Percentiles rank a stretch among this genome's conserved stretches.
These are phyloP conservation scores for Chironomus tentans DNA, from an alignment of 2,888 invertebrate genomes.

Conservation along the genomic window DNA sequence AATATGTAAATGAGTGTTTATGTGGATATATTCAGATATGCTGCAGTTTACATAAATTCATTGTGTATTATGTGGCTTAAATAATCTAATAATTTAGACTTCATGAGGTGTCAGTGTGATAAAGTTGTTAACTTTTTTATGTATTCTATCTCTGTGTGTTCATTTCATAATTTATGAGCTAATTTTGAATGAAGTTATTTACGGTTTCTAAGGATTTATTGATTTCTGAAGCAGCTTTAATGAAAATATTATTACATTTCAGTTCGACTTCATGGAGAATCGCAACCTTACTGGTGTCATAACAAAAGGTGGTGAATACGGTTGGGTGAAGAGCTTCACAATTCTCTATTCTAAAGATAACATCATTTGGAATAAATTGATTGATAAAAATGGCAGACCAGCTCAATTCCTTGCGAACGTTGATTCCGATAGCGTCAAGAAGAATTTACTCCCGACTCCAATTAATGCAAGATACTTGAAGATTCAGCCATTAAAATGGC, in stretches of 20 bases:
- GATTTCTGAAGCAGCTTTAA: too few species aligned
- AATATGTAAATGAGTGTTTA: too few species aligned
- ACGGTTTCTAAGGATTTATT: too few species aligned
- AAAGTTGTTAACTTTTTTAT: constrained; percentile 32
- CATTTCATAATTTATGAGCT: too few species aligned
- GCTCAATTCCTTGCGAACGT: constrained; percentile 62
- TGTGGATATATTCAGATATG: not conserved
- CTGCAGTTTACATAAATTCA: not conserved
- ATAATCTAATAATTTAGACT: constrained; percentile 31
- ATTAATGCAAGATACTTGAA: constrained; percentile 63
- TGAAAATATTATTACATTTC: constrained; percentile 29
- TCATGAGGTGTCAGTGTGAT: constrained; percentile 33
- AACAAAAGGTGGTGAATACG: constrained; percentile 59
- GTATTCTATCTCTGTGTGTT: too few species aligned
- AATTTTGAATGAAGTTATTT: constrained; percentile 22
- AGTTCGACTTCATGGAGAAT: constrained; percentile 68
- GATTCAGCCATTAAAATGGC: constrained; percentile 64
- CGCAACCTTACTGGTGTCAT: constrained; percentile 69
- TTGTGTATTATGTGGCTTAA: constrained; percentile 22
- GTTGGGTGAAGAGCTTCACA: constrained; percentile 68
- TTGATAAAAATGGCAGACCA: constrained; percentile 47
- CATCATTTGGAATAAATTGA: constrained; percentile 58
- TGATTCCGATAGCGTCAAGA: constrained; percentile 51
- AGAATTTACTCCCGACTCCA: constrained; percentile 61
- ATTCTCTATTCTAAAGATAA: constrained; percentile 65